Evolutionary conservation across 1,140 invertebrate species (phyloP), one percentile per base, ranked within the genome.

Genomic region (Pentalonia nigronervosa): DNA sequence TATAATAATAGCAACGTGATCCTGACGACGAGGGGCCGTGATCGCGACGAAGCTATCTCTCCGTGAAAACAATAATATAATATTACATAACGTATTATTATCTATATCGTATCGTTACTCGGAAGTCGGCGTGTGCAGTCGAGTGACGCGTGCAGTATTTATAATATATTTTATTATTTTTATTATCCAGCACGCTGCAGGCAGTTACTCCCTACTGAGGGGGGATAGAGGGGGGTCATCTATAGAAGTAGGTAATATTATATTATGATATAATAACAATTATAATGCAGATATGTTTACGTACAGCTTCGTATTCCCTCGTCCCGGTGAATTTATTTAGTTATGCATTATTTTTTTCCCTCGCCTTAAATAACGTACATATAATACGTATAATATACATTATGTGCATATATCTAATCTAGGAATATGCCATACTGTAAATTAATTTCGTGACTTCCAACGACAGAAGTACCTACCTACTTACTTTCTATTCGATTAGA

Each of bases 401-500:
- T 67, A n/a, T n/a, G 60, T 1, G 14, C 60, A 76, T n/a, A 1
- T 17, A 17, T 48, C 25, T 47, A 48, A 88, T 21, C 2, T 30
- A n/a, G 47, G 2, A 48, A 34, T 34, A 34, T 48, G n/a, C n/a
- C 30, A n/a, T 53, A 45, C 83, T 34, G 87, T 89, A 89, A 56
- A 89, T 89, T 50, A 89, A 89, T 89, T 89, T 89, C 88, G 50
- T 89, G 88, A 89, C 88, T 53, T 88, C 34, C 50, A 23, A 47
- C 45, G 30, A 92, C 60, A 81, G 67, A 36, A 81, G 90, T 92
- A 83, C 60, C 30, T 76, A n/a, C 60, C 60, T 76, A 76, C 60
- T 76, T 76, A 76, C 90, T 92, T 90, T 90, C 89, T 90, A 90
- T 47, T 90, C 89, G 89, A 90, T 90, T 90, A 60, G 53, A 90